Base-by-base conservation (phyloP, 2,113 vertebrate genomes). In the Phrynosoma blainvillii region DNA sequence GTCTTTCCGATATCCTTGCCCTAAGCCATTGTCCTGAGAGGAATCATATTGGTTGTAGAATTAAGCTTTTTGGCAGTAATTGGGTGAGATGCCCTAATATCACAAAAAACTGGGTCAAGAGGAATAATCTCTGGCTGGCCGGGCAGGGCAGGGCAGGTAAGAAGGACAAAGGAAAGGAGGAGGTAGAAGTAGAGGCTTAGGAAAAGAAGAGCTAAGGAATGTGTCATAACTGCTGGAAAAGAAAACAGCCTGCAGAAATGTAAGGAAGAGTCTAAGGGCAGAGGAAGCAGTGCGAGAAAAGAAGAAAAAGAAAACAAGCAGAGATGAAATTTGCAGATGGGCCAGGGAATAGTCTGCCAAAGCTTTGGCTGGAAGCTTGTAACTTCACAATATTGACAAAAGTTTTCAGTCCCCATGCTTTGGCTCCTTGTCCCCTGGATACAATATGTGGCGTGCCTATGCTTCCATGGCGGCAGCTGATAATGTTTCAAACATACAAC, bases 381-480 rank as follows among this genome's bases (percentile, higher is more conserved):
- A 42, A 25, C 4, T 27, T 59, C 32, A 59, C 52, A 18, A 32
- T 85, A 75, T 25, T 40, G 52, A 59, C 84, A 40, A 66, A 62
- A 42, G 27, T 36, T 10, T 47, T 66, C 20, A 18, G 10, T 85
- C 62, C 25, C 9, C 5, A 18, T 47, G 27, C 25, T 66, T 66
- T 65, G 21, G 3, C 21, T 81, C 56, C 25, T 65, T 62, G 20
- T 77, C 73, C 56, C 52, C 52, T 54, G 85, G 16, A 36, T 32
- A 23, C 14, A 42, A 78, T 36, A 73, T 32, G 2, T 65, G 8
- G 84, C 73, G 78, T 18, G 79, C 80, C 59, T 89, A 65, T 0
- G 2, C 80, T 25, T 81, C 70, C 71, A 25, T 0, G 0, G 21
- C 0, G 0, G 1, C 71, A 82, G 81, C 86, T 0, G 27, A 0